Base-by-base conservation (phyloP, 2,113 vertebrate genomes). In the Ahaetulla prasina region DNA sequence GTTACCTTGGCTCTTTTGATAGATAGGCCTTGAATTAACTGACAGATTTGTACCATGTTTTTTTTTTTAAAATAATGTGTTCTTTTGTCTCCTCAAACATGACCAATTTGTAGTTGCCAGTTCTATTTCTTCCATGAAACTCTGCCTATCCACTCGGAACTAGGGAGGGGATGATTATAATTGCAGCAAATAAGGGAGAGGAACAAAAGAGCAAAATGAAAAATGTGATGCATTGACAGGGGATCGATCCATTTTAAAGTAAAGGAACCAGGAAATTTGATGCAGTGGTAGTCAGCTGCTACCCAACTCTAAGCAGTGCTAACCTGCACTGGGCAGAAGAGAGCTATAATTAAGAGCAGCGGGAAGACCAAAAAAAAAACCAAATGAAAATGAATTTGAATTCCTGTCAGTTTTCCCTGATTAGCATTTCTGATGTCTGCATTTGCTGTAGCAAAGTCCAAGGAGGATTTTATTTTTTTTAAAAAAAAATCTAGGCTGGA, bases 341-440 rank as follows among this genome's bases (percentile, higher is more conserved):
- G 95, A 97, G 94, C 90, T 96, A 96, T 95, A 97, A 97, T 97
- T 97, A 96, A 95, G 92, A 97, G 94, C 3, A 11, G 94, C 90
- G 94, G 96, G 92, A 54, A 30, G 63, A 68, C 30, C 5, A 18
- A 10, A 14, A 45, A 52, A 50, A 43, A 63, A 22, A 23, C 93
- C 95, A 96, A 88, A 91, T 92, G 96, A 96, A 97, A 97, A 96
- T 95, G 89, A 96, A 96, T 96, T 96, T 97, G 96, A 96, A 96
- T 93, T 85, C 92, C 93, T 97, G 96, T 96, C 94, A 96, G 94
- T 94, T 97, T 97, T 91, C 95, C 94, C 92, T 50, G 91, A 96
- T 97, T 97, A 96, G 92, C 89, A 93, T 96, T 97, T 97, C 95
- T 97, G 95, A 97, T 93, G 96, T 96, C 95, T 97, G 91, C 85